These are phyloP conservation scores for Synergus laeviventris DNA, from an alignment of 2,888 invertebrate genomes.

Conservation along the genomic window DNA sequence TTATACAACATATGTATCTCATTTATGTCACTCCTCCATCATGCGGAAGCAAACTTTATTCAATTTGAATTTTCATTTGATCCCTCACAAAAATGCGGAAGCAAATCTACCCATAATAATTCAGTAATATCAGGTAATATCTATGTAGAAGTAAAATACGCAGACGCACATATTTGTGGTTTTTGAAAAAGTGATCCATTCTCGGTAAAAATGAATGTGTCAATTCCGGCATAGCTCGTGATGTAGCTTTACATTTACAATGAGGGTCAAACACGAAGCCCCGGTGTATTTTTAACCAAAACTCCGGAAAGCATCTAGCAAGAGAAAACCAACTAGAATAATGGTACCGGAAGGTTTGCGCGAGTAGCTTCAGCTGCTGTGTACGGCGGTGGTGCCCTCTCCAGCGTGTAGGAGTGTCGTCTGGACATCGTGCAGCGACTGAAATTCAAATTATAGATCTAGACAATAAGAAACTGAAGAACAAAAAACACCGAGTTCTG, in stretches of 20 bases:
- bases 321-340: constrained; percentile 1
- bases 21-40: too few species aligned
- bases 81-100: too few species aligned
- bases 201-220: neutral
- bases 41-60: too few species aligned
- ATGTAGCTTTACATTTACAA: neutral
- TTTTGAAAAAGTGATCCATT: constrained; percentile 1
- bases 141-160: too few species aligned
- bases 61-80: too few species aligned
- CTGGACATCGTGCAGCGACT: constrained; percentile 24
- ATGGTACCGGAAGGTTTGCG: constrained; percentile 1
- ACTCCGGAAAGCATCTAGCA: constrained; percentile 15
- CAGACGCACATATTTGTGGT: neutral
- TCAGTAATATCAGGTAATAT: too few species aligned
- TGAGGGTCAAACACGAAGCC: neutral
- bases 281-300: constrained; percentile 34
- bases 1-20: too few species aligned
- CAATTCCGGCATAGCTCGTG: neutral
- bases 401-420: constrained; percentile 30
- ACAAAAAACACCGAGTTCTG: neutral
- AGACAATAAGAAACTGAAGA: neutral
- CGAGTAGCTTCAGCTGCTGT: constrained; percentile 31
- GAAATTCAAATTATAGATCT: constrained; percentile 25
- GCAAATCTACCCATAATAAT: too few species aligned
- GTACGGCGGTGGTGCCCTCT: constrained; percentile 31